Conservation (phyloP, 1,140 invertebrate species). For the Liolophura sinensis region DNA sequence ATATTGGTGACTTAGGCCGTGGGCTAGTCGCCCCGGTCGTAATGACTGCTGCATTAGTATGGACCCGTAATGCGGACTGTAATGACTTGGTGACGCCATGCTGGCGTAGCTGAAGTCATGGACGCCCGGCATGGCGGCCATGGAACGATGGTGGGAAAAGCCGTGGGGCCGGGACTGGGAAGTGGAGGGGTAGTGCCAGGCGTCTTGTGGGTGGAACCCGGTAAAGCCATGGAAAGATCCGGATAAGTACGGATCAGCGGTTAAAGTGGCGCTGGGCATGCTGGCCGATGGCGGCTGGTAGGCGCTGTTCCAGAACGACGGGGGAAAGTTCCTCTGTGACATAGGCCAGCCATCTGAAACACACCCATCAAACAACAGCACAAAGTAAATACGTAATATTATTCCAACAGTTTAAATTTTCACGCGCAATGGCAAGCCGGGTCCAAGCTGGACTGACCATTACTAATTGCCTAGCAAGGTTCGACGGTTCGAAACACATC, state of each 20-base stretch:
- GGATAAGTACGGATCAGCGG: conserved; percentile 46
- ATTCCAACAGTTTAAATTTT: too few relatives aligned
- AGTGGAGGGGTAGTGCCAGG: conserved; percentile 59
- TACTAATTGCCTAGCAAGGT: too few relatives aligned
- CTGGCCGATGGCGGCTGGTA: conserved; percentile 63
- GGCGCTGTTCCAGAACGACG: conserved; percentile 92
- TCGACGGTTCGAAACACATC: too few relatives aligned
- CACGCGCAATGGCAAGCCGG: too few relatives aligned
- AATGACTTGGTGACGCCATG: conserved; percentile 55
- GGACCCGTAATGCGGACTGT: conserved; percentile 71
- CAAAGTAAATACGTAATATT: too few relatives aligned
- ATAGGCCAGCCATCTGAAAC: conserved; percentile 80
- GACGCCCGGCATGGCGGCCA: conserved; percentile 26
- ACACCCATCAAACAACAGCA: too few relatives aligned
- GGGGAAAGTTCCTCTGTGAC: conserved; percentile 87
- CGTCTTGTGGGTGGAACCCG: conserved; percentile 61
- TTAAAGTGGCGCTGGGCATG: conserved; percentile 46
- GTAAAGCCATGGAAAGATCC: conserved; percentile 44
- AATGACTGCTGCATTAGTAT: conserved; percentile 66
- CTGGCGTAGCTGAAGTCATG: conserved; percentile 64
- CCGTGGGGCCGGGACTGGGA: conserved; percentile 67
- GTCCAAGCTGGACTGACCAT: too few relatives aligned
- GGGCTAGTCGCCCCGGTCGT: conserved; percentile 15
- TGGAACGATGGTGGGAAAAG: too few relatives aligned
- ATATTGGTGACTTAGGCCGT: conserved; percentile 20